Percentiles rank a stretch among this genome's conserved stretches.
phyloP scores from a whole-genome alignment of 1,140 invertebrate genomes.

The Polypedilum pembai region DNA sequence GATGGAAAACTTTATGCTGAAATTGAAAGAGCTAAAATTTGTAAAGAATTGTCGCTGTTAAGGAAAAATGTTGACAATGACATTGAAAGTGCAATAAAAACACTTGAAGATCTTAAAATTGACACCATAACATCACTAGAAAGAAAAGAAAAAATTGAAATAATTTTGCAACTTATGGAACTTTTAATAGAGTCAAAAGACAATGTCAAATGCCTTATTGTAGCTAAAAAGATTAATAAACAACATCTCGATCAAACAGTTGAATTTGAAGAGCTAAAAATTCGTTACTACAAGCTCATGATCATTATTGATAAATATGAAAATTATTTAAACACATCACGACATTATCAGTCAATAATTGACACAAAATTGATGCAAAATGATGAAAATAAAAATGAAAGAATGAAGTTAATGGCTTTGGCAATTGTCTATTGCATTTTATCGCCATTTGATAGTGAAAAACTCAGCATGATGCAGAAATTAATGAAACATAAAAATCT shows the following conservation, averaged over 20 bases:
- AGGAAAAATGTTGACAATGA: background rate
- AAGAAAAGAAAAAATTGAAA: background rate
- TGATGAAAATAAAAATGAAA: background rate
- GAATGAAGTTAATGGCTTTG: background rate
- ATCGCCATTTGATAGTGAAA: background rate
- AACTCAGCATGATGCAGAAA: background rate
- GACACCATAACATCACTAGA: background rate
- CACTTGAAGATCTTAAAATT: slow-evolving; percentile 7
- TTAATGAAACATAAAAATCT: background rate
- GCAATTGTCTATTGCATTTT: slow-evolving; percentile 15
- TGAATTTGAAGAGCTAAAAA: slow-evolving; percentile 16
- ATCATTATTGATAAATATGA: background rate
- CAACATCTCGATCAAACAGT: background rate
- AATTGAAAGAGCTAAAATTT: slow-evolving; percentile 24
- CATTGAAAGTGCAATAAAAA: background rate
- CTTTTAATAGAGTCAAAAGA: background rate
- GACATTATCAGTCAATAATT: background rate
- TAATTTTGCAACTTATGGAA: slow-evolving; percentile 8
- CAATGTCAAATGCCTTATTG: slow-evolving; percentile 1
- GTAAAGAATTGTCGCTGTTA: background rate
- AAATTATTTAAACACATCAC: slow-evolving; percentile 21
- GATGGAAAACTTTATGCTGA: slow-evolving; percentile 23
- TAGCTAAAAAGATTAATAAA: slow-evolving; percentile 9
- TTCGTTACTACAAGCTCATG: background rate
- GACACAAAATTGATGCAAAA: slow-evolving; percentile 6